phyloP scores from a whole-genome alignment of 2,113 vertebrate genomes.

The Antechinus flavipes region DNA sequence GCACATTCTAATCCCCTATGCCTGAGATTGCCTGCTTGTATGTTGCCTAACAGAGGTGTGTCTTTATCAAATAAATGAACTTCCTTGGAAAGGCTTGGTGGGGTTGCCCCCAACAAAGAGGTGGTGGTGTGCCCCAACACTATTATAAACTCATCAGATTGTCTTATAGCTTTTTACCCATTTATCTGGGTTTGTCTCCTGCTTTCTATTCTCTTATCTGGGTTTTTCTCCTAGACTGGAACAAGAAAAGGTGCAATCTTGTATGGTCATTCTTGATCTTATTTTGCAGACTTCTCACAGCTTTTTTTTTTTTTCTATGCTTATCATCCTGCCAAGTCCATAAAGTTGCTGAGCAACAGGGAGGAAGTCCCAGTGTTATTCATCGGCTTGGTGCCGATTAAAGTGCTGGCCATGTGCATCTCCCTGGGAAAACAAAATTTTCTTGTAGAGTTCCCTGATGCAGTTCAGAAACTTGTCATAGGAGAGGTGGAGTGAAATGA shows the following conservation, averaged over 20 bases:
- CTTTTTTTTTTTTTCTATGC: conserved; percentile 52
- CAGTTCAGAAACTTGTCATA: background rate
- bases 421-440: conserved; percentile 55
- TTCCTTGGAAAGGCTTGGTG: background rate
- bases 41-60: background rate
- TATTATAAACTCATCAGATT: background rate
- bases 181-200: background rate
- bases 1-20: background rate
- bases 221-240: background rate
- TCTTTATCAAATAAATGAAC: background rate
- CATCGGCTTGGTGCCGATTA: conserved; percentile 61
- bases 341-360: conserved; percentile 75
- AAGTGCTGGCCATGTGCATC: conserved; percentile 46
- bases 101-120: background rate
- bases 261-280: conserved; percentile 60
- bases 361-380: conserved; percentile 75
- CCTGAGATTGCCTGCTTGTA: background rate
- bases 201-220: background rate
- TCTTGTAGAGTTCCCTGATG: background rate
- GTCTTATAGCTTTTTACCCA: background rate
- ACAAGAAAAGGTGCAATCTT: conserved; percentile 19
- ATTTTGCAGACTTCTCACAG: conserved; percentile 62
- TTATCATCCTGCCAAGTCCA: conserved; percentile 73
- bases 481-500: background rate
- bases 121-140: background rate